Evolutionary conservation across 2,113 vertebrate species (phyloP).

Genomic region (Ciconia maguari): DNA sequence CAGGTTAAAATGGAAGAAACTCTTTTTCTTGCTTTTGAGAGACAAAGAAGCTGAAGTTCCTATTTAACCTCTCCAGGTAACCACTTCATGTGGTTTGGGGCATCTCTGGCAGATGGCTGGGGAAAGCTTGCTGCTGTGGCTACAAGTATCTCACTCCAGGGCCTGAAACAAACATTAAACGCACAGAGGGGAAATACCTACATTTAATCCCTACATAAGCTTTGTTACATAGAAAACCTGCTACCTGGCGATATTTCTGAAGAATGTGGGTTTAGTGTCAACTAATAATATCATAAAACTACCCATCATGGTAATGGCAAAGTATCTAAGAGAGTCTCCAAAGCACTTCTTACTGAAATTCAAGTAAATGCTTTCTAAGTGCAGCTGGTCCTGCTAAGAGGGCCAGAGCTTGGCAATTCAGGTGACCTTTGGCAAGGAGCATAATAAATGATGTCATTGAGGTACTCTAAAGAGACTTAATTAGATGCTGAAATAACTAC

Average conservation of each 20-base stretch:
- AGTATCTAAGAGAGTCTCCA: background rate
- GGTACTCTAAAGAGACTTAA: background rate
- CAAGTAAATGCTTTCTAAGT: background rate
- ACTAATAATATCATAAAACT: background rate
- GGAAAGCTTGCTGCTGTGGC: background rate
- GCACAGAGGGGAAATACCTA: background rate
- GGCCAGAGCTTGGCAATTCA: background rate
- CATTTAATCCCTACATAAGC: background rate
- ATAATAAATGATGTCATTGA: background rate
- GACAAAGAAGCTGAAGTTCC: background rate
- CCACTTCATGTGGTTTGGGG: background rate
- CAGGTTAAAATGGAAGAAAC: background rate
- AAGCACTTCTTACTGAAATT: background rate
- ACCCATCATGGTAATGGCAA: background rate
- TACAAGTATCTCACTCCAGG: background rate
- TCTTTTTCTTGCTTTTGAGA: background rate
- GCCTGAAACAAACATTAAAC: background rate
- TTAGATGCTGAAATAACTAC: background rate
- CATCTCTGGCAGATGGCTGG: background rate
- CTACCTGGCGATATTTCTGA: background rate
- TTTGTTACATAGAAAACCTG: background rate
- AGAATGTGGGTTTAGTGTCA: background rate
- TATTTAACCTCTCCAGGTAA: background rate
- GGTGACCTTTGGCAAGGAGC: background rate
- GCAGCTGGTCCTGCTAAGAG: background rate